Conservation (phyloP, 2,113 vertebrate genomes). For the Egretta garzetta region DNA sequence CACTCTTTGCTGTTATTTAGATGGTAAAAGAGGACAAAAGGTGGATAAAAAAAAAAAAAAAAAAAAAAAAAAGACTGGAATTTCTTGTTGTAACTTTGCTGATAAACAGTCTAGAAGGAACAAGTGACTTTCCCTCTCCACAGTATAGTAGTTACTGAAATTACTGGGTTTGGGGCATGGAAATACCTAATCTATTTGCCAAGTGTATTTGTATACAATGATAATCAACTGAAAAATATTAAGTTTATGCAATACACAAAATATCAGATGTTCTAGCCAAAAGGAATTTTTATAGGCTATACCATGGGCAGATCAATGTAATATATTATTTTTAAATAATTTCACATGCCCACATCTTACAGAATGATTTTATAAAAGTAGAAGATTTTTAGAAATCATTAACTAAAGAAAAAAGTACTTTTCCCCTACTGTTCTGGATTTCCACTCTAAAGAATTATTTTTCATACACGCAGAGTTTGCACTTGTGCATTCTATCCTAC, state of each 20-base stretch:
- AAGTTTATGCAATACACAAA: not conserved
- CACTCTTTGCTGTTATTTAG: not conserved
- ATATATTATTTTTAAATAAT: not conserved
- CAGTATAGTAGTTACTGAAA: not conserved
- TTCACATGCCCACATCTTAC: rapidly evolving
- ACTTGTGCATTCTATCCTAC: not conserved
- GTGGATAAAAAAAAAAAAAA: not conserved
- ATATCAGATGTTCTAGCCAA: not conserved
- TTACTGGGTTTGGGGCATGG: not conserved
- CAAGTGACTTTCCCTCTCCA: not conserved
- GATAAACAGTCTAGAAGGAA: not conserved
- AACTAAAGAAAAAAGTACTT: not conserved
- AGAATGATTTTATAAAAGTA: not conserved
- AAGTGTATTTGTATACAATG: not conserved
- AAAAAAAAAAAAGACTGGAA: not conserved
- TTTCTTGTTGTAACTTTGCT: not conserved
- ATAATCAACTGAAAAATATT: not conserved
- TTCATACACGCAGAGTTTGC: not conserved
- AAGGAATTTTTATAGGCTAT: not conserved
- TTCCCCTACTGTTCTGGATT: rapidly evolving
- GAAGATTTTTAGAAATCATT: not conserved
- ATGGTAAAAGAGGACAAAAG: not conserved
- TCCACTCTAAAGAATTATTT: not conserved
- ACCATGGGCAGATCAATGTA: not conserved
- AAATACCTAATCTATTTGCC: not conserved